Percentiles rank a stretch among this genome's conserved stretches.
These are phyloP conservation scores for Bergia sp. DNA, from an alignment of 92 coral and sea anemone genomes.

Conservation along the genomic window DNA sequence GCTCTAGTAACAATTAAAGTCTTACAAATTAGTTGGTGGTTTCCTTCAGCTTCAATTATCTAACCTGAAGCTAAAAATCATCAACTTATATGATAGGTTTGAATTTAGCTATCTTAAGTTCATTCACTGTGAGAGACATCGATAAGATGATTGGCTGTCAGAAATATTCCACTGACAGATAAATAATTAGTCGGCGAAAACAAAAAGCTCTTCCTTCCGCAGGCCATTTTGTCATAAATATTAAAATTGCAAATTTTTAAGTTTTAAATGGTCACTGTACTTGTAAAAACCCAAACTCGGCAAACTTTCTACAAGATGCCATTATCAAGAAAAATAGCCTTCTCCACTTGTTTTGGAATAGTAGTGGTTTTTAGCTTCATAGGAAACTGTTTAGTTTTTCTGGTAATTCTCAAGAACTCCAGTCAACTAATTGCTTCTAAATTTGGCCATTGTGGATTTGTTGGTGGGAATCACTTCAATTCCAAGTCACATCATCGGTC, in stretches of 20 bases:
- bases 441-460: constrained; percentile 27
- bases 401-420: constrained; percentile 24
- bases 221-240: not conserved
- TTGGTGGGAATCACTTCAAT: constrained; percentile 26
- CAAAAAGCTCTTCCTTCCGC: not conserved
- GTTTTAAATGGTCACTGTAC: too few species aligned
- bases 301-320: not conserved
- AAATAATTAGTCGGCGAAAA: not conserved
- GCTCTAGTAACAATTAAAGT: too few species aligned
- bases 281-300: not conserved
- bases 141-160: not conserved
- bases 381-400: constrained; percentile 18
- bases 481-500: constrained; percentile 4
- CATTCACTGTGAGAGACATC: not conserved
- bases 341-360: constrained; percentile 22
- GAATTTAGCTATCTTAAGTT: not conserved
- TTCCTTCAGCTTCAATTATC: too few species aligned
- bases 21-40: too few species aligned
- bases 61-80: not conserved
- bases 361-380: not conserved
- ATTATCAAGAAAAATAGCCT: not conserved
- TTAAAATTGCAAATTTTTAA: not conserved
- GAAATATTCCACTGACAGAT: constrained; percentile 3
- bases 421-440: constrained; percentile 35
- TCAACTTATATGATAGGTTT: not conserved